phyloP scores from a whole-genome alignment of 2,888 invertebrate species.

The Nemurella pictetii region DNA sequence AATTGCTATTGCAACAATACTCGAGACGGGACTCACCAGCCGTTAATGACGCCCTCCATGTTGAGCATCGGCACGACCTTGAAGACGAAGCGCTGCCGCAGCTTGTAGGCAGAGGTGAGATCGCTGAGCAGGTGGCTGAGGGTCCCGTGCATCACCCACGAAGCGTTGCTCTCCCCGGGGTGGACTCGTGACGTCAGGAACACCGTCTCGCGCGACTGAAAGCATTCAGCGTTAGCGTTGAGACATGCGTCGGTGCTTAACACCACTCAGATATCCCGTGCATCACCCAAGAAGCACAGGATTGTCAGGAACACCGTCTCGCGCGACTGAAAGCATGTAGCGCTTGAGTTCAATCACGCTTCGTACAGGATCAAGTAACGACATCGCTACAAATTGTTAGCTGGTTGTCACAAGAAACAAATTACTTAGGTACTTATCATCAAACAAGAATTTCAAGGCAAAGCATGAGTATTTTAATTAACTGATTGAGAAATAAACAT shows the following conservation, averaged over 20 bases:
- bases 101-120: slow-evolving; percentile 59
- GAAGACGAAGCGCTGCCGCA: slow-evolving; percentile 75
- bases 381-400: no score
- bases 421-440: no score
- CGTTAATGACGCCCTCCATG: slow-evolving; percentile 85
- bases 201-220: slow-evolving; percentile 66
- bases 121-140: slow-evolving; percentile 66
- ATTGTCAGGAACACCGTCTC: slow-evolving; percentile 76
- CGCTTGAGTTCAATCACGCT: background rate
- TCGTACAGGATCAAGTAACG: no score
- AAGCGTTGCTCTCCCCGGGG: slow-evolving; percentile 86
- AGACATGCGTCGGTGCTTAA: no score
- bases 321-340: slow-evolving; percentile 56
- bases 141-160: slow-evolving; percentile 86
- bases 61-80: slow-evolving; percentile 89
- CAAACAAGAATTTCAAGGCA: no score
- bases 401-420: no score
- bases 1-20: background rate
- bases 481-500: no score
- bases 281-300: slow-evolving; percentile 88
- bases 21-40: slow-evolving; percentile 66
- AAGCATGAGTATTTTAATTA: no score
- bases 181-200: slow-evolving; percentile 81
- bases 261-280: no score
- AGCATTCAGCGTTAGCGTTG: slow-evolving; percentile 8